These are phyloP conservation scores for Tetanocera ferruginea DNA, from an alignment of 2,888 invertebrate genomes.

Conservation along the genomic window DNA sequence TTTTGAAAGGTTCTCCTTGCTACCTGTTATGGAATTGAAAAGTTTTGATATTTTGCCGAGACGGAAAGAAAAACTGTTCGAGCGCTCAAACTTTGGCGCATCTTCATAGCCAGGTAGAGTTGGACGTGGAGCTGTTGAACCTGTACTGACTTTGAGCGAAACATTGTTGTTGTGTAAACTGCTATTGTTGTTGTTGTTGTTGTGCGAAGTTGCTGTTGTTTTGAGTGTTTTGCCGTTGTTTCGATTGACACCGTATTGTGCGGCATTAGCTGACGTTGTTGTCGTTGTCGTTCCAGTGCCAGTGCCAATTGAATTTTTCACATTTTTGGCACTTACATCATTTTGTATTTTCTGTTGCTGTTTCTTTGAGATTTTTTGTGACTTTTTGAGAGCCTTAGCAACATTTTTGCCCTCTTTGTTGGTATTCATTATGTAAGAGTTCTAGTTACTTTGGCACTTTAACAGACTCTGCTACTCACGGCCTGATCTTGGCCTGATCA, in stretches of 20 bases:
- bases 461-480: neutral
- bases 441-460: neutral
- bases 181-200: slow-evolving; percentile 31
- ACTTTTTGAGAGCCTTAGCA: slow-evolving; percentile 70
- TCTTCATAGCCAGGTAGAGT: slow-evolving; percentile 51
- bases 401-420: slow-evolving; percentile 60
- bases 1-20: slow-evolving; percentile 67
- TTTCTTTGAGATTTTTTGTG: slow-evolving; percentile 63
- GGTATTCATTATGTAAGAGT: slow-evolving; percentile 53
- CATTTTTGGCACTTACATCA: slow-evolving; percentile 72
- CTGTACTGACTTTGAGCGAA: slow-evolving; percentile 61
- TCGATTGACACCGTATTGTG: slow-evolving; percentile 33
- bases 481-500: neutral
- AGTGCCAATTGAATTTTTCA: slow-evolving; percentile 63
- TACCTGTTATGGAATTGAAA: slow-evolving; percentile 65
- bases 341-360: slow-evolving; percentile 57
- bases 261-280: neutral
- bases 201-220: slow-evolving; percentile 43
- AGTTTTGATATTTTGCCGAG: slow-evolving; percentile 63
- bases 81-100: slow-evolving; percentile 65
- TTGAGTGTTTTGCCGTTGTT: slow-evolving; percentile 44
- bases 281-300: slow-evolving; percentile 7
- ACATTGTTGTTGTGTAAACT: slow-evolving; percentile 51
- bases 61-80: slow-evolving; percentile 67
- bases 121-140: slow-evolving; percentile 4